phyloP scores from a whole-genome alignment of 2,797 vertebrate genomes.

The Clangula hyemalis region DNA sequence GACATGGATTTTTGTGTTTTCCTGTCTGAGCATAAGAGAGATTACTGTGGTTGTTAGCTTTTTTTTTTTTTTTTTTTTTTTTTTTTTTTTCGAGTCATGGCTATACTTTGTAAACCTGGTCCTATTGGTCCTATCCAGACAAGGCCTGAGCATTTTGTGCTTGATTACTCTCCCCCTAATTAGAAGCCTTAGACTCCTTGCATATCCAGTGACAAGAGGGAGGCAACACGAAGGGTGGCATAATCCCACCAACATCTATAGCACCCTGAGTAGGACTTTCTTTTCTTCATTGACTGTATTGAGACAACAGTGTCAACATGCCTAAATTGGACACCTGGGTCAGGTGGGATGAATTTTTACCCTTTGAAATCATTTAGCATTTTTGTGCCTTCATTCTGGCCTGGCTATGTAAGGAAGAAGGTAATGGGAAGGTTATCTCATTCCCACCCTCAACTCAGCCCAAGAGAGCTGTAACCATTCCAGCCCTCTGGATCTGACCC shows the following conservation, averaged over 20 bases:
- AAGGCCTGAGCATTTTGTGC: background rate
- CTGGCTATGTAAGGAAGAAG: background rate
- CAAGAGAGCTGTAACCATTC: background rate
- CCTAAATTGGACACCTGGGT: background rate
- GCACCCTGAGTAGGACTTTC: background rate
- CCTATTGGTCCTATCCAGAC: background rate
- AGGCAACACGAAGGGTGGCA: background rate
- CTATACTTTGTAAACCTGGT: background rate
- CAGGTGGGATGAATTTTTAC: background rate
- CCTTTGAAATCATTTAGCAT: background rate
- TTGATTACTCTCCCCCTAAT: background rate
- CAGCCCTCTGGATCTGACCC: background rate
- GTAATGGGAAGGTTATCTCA: background rate
- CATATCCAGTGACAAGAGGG: background rate
- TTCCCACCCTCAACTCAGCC: background rate
- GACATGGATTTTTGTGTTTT: background rate
- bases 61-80: background rate
- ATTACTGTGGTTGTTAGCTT: background rate
- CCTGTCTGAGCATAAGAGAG: background rate
- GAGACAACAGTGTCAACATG: background rate
- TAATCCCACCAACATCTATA: background rate
- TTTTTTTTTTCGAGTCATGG: background rate
- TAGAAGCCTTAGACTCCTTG: background rate
- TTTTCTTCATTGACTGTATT: background rate
- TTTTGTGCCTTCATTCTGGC: background rate